These are phyloP conservation scores for Spinibarbus caldwelli DNA, from an alignment of 2,797 vertebrate genomes.

Conservation along the genomic window DNA sequence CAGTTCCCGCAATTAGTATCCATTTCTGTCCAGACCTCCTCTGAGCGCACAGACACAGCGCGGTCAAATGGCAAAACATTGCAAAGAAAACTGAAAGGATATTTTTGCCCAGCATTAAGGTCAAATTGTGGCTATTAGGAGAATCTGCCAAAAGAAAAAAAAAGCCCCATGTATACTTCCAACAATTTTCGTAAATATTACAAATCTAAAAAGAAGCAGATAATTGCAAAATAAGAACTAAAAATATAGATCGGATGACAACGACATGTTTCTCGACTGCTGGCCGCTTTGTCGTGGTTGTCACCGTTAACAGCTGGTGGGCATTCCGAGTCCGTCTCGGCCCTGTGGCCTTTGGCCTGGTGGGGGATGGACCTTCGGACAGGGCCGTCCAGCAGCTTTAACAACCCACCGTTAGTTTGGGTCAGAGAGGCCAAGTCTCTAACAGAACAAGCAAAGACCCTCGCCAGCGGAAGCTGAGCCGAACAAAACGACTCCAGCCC, in stretches of 20 bases:
- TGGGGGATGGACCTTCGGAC: conserved; percentile 84
- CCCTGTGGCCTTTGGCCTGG: conserved; percentile 95
- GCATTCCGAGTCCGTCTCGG: conserved; percentile 84
- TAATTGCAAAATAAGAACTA: background rate
- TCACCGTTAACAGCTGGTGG: conserved; percentile 96
- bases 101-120: background rate
- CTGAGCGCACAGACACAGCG: conserved; percentile 86
- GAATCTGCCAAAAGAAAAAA: background rate
- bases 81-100: conserved; percentile 79
- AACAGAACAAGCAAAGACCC: conserved; percentile 82
- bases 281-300: conserved; percentile 84
- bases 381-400: conserved; percentile 86
- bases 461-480: conserved; percentile 73
- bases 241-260: conserved; percentile 69
- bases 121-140: background rate
- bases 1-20: conserved; percentile 99
- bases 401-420: conserved; percentile 86
- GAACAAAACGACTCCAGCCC: conserved; percentile 87
- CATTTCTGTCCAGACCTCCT: conserved; percentile 94
- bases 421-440: conserved; percentile 93
- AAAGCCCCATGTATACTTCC: background rate
- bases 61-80: conserved; percentile 71
- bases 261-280: conserved; percentile 68
- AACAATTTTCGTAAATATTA: background rate
- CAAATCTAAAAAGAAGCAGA: conserved; percentile 62